Evolutionary conservation across 2,888 invertebrate species (phyloP).

Genomic region (Oscheius onirici): DNA sequence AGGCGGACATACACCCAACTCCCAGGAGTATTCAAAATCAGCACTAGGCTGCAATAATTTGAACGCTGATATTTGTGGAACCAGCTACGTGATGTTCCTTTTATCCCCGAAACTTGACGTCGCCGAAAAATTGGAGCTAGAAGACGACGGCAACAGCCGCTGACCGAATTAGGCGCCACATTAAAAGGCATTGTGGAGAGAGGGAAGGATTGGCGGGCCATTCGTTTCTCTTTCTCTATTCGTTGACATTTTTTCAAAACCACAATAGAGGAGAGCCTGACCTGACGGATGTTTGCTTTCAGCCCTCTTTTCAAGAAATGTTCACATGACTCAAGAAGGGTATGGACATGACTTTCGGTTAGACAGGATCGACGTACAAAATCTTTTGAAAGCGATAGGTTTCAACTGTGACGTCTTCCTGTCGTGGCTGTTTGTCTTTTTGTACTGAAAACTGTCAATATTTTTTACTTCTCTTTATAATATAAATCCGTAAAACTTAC

Average conservation of each 20-base stretch:
- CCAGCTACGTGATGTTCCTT: too few species aligned
- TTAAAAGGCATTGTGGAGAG: constrained; percentile 31
- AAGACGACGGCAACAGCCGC: constrained; percentile 5
- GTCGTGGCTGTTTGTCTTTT: too few species aligned
- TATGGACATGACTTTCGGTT: too few species aligned
- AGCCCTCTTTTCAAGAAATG: too few species aligned
- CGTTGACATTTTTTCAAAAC: constrained; percentile 10
- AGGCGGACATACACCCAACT: not conserved
- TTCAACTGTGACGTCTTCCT: too few species aligned
- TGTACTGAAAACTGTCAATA: too few species aligned
- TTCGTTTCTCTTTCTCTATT: constrained; percentile 6
- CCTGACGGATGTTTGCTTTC: constrained; percentile 5
- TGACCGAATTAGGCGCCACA: constrained; percentile 29
- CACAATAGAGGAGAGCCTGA: not conserved
- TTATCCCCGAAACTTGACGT: not conserved
- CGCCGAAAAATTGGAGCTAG: not conserved
- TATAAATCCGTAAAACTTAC: too few species aligned
- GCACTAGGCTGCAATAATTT: constrained; percentile 10
- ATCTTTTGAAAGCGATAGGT: too few species aligned
- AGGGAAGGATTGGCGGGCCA: constrained; percentile 16
- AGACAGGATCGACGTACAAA: too few species aligned
- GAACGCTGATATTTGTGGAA: not conserved
- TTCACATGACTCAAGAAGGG: too few species aligned
- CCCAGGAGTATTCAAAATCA: constrained; percentile 6
- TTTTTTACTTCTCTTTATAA: too few species aligned